Base-by-base conservation (phyloP, 2,113 vertebrate species). In the Cebidichthys violaceus region DNA sequence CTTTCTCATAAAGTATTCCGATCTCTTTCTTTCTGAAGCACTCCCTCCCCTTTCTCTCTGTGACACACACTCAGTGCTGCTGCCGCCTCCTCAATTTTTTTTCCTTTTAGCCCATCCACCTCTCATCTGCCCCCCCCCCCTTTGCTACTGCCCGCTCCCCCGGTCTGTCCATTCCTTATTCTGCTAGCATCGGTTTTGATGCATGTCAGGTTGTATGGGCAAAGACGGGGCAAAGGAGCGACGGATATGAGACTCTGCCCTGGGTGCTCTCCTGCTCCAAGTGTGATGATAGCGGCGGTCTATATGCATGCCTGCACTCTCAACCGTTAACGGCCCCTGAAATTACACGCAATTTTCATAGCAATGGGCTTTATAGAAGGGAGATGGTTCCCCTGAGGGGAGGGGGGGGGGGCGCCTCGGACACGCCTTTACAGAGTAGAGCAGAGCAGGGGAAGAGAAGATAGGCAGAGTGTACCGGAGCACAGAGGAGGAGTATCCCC, bases 261-360 rank as follows among this genome's bases (percentile, higher is more conserved):
- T 74, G 54, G 88, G 90, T 83, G 77, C 67, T 80, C 67, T 45
- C 57, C 50, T 35, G 68, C 86, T 87, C 69, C 69, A 47, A 15
- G 55, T 76, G 88, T 88, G 84, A 91, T 82, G 83, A 91, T 79
- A 85, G 78, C 6, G 6, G 35, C 11, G 45, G 79, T 89, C 75
- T 86, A 55, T 86, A 88, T 90, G 86, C 88, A 89, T 27, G 73
- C 74, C 80, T 14, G 69, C 76, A 66, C 79, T 72, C 66, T 70
- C 66, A 50, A 33, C 83, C 18, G 61, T 74, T 92, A 92, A 93
- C 78, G 27, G 83, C 37, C 83, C 90, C 89, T 87, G 90, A 93
- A 92, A 92, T 91, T 82, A 89, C 89, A 91, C 75, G 84, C 86
- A 75, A 90, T 92, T 90, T 92, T 86, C 86, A 88, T 85, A 79